phyloP scores from a whole-genome alignment of 2,113 vertebrate species.

The Callipepla squamata region DNA sequence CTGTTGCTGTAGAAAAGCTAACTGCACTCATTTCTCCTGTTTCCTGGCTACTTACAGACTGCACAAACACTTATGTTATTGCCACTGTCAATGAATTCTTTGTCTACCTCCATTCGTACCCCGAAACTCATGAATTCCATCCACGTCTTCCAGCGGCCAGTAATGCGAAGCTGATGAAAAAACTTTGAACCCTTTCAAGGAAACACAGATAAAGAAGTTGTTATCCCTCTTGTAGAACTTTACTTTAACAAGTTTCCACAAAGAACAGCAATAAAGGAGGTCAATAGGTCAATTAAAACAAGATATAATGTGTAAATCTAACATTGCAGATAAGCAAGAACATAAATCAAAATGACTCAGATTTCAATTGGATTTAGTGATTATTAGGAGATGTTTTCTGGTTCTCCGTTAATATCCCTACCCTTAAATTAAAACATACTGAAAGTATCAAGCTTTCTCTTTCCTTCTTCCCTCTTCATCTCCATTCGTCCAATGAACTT shows the following conservation, averaged over 20 bases:
- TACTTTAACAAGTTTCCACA: not conserved
- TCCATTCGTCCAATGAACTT: not conserved
- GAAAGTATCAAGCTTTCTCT: not conserved
- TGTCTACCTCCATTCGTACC: constrained; percentile 86
- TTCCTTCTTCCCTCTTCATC: not conserved
- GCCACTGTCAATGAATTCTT: constrained; percentile 71
- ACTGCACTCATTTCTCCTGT: not conserved
- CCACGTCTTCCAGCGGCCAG: constrained; percentile 91
- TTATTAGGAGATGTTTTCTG: not conserved
- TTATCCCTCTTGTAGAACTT: not conserved
- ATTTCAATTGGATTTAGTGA: not conserved
- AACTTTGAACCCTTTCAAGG: constrained; percentile 86
- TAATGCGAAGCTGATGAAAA: constrained; percentile 92
- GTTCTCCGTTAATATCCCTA: not conserved
- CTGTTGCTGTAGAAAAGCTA: not conserved
- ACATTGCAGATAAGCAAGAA: not conserved
- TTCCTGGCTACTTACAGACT: not conserved
- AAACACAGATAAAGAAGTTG: constrained; percentile 22
- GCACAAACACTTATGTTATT: constrained; percentile 77
- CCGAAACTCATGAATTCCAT: constrained; percentile 89
- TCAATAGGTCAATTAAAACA: not conserved
- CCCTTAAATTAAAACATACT: not conserved
- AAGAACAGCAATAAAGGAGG: not conserved
- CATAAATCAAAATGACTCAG: not conserved
- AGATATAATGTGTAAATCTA: not conserved